A percentile compares a stretch with the other conserved stretches of the same genome.
These are phyloP conservation scores for Dorcus hopei DNA, from an alignment of 2,888 invertebrate species.

Conservation along the genomic window DNA sequence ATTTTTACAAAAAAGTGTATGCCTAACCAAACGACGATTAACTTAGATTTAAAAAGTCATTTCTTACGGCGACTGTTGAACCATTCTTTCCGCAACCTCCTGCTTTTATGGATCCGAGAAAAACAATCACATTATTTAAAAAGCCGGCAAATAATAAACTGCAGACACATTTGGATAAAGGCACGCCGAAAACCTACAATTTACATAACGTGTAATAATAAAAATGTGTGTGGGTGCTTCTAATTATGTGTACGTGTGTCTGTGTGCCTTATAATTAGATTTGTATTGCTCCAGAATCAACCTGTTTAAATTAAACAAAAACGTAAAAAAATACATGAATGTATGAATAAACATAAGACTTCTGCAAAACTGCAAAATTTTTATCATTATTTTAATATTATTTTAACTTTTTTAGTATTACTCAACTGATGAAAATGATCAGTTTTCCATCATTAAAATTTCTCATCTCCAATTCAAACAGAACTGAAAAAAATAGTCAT, in stretches of 20 bases:
- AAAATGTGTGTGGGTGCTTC: not conserved
- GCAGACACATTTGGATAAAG: slow-evolving; percentile 44
- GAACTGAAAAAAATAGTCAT: not conserved
- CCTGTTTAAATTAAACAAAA: slow-evolving; percentile 6
- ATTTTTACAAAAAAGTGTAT: not conserved
- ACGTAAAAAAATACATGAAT: not conserved
- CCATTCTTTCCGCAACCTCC: slow-evolving; percentile 96
- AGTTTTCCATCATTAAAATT: not conserved
- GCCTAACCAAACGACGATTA: not conserved
- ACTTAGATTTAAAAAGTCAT: not conserved
- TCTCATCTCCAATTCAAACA: not conserved
- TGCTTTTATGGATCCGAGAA: slow-evolving; percentile 68
- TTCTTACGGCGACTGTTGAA: slow-evolving; percentile 91
- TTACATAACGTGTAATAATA: slow-evolving; percentile 6
- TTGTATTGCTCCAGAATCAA: slow-evolving; percentile 19
- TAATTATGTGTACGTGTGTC: not conserved
- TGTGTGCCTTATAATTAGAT: not conserved
- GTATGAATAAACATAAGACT: not conserved
- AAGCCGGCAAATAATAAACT: slow-evolving; percentile 59
- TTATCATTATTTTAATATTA: not conserved
- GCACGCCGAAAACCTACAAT: slow-evolving; percentile 36
- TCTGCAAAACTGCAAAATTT: not conserved
- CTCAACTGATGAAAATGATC: too few species aligned
- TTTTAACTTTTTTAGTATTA: too few species aligned
- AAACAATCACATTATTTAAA: slow-evolving; percentile 63